Percentiles rank a stretch among this genome's conserved stretches.
phyloP scores from a whole-genome alignment of 2,797 vertebrate genomes.

The Moxostoma hubbsi region DNA sequence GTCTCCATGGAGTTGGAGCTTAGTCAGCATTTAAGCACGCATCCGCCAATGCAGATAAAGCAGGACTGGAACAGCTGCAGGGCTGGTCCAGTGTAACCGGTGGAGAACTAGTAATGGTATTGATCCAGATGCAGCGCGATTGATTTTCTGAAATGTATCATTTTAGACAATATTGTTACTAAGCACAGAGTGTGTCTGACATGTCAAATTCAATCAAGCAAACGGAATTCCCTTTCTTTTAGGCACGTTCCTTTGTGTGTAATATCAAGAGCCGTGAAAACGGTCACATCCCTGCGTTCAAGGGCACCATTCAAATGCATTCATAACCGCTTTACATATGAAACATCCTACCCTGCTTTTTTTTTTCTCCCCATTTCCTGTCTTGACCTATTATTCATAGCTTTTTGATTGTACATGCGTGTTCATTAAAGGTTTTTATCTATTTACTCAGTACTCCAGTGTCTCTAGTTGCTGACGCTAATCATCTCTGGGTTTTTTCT shows the following conservation, averaged over 20 bases:
- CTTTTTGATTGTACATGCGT: no score
- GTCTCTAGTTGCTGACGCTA: background rate
- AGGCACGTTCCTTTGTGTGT: background rate
- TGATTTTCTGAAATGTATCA: no score
- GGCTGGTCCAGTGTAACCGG: background rate
- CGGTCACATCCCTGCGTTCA: background rate
- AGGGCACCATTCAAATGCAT: background rate
- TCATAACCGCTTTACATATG: background rate
- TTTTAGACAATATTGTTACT: no score
- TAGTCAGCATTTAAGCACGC: constrained; percentile 7
- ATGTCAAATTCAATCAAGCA: no score
- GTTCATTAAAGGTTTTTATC: no score
- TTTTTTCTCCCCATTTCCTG: background rate
- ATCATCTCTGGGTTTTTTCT: constrained; percentile 24
- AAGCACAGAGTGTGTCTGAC: no score
- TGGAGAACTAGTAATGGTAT: no score
- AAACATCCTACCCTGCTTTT: background rate
- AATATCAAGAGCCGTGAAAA: background rate
- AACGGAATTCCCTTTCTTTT: no score
- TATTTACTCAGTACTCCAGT: no score
- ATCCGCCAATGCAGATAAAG: background rate
- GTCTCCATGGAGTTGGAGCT: background rate
- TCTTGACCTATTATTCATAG: no score
- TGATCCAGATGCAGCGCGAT: no score
- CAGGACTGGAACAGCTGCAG: constrained; percentile 7